Evolutionary conservation across 2,113 vertebrate species (phyloP).

Genomic region (Barnardius zonarius): DNA sequence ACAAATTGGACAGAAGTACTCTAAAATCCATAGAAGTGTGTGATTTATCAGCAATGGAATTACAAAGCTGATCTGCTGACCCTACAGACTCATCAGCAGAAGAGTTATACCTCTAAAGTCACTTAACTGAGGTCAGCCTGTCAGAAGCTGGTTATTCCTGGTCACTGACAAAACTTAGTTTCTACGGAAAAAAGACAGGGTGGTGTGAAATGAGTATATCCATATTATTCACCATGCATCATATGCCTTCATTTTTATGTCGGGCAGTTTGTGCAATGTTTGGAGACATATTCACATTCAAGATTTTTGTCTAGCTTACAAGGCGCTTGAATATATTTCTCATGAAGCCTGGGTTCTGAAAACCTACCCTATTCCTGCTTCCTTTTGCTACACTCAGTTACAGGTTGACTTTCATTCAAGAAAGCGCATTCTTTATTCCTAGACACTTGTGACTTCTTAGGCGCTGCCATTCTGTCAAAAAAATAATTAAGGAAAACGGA

Average conservation of each 20-base stretch:
- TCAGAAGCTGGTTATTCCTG: not conserved
- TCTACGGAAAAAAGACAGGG: not conserved
- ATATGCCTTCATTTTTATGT: not conserved
- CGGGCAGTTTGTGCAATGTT: not conserved
- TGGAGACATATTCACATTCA: not conserved
- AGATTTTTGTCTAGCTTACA: not conserved
- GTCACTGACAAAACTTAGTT: not conserved
- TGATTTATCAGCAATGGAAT: not conserved
- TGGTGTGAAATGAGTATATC: accelerated
- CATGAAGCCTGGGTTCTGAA: not conserved
- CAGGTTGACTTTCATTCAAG: not conserved
- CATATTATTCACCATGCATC: not conserved
- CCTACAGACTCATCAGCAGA: not conserved
- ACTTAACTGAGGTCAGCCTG: not conserved
- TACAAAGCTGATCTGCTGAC: not conserved
- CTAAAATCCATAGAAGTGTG: not conserved
- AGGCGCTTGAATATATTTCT: not conserved
- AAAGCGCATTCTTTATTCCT: not conserved
- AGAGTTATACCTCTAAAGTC: not conserved
- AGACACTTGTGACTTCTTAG: not conserved
- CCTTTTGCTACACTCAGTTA: not conserved
- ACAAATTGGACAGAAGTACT: not conserved
- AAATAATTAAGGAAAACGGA: not conserved
- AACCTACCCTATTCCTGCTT: not conserved
- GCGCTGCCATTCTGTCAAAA: not conserved